Evolutionary conservation across 1,140 invertebrate species (phyloP).

Genomic region (Brachystomella parvula): DNA sequence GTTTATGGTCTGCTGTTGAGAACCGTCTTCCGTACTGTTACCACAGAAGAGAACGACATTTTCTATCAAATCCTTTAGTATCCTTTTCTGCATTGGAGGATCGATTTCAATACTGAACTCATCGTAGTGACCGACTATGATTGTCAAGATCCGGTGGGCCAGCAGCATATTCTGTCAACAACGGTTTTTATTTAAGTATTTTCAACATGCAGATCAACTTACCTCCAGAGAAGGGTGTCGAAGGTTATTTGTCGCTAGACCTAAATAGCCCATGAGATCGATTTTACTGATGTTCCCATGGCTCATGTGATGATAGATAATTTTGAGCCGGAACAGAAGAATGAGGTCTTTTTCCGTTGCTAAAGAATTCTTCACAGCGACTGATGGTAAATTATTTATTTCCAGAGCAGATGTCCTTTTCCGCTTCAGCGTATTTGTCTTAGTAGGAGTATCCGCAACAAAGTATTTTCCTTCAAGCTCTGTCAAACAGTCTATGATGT

Average conservation of each 20-base stretch:
- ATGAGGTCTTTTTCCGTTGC: slow-evolving; percentile 8
- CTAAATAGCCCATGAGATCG: slow-evolving; percentile 3
- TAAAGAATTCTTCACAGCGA: background rate
- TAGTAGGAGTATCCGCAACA: background rate
- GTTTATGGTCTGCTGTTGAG: background rate
- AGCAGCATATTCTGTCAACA: background rate
- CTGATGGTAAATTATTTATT: background rate
- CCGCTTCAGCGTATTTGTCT: background rate
- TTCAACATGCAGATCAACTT: background rate
- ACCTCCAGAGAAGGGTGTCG: background rate
- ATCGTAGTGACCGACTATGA: background rate
- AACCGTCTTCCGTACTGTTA: background rate
- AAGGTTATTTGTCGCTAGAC: background rate
- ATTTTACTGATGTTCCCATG: background rate
- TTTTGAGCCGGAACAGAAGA: background rate
- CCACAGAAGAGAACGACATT: background rate
- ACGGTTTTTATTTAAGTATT: background rate
- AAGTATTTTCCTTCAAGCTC: slow-evolving; percentile 7
- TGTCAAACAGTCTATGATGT: slow-evolving; percentile 11
- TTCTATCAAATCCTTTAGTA: background rate
- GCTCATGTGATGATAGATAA: slow-evolving; percentile 8
- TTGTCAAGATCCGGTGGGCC: background rate
- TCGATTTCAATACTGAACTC: background rate
- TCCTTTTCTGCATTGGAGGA: background rate
- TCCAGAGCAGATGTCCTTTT: background rate